Percentiles rank a stretch among this genome's conserved stretches.
These are phyloP conservation scores for Mayetiola destructor DNA, from an alignment of 2,888 invertebrate species.

Conservation along the genomic window DNA sequence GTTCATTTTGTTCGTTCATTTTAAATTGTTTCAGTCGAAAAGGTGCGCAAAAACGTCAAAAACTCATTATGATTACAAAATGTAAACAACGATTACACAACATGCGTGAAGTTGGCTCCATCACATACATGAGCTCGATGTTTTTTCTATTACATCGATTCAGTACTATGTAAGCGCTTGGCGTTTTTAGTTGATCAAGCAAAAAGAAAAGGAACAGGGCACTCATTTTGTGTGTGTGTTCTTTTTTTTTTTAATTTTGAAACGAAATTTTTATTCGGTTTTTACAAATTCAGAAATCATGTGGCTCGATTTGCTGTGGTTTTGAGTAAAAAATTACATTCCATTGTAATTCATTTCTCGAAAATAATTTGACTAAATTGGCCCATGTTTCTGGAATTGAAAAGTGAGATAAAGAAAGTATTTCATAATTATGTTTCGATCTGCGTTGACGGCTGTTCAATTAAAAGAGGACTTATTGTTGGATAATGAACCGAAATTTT, in stretches of 20 bases:
- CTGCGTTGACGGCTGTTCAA: conserved; percentile 25
- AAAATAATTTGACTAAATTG: too few species aligned
- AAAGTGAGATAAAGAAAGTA: too few species aligned
- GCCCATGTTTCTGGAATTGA: too few species aligned
- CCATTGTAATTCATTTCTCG: too few species aligned
- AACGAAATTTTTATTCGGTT: too few species aligned
- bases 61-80: neutral
- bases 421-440: conserved; percentile 5
- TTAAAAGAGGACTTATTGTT: conserved; percentile 27
- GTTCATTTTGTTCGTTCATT: neutral
- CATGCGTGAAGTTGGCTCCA: neutral
- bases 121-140: neutral
- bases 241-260: too few species aligned
- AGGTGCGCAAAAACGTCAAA: neutral
- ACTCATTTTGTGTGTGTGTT: too few species aligned
- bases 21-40: neutral
- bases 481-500: conserved; percentile 21
- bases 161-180: too few species aligned
- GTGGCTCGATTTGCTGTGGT: too few species aligned
- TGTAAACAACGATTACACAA: neutral
- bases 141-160: neutral
- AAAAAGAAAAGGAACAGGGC: too few species aligned
- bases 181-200: neutral
- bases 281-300: too few species aligned
- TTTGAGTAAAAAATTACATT: too few species aligned